Percentiles rank a stretch among this genome's conserved stretches.
Conservation (phyloP, 2,113 vertebrate species). For the Nesospiza acunhae region DNA sequence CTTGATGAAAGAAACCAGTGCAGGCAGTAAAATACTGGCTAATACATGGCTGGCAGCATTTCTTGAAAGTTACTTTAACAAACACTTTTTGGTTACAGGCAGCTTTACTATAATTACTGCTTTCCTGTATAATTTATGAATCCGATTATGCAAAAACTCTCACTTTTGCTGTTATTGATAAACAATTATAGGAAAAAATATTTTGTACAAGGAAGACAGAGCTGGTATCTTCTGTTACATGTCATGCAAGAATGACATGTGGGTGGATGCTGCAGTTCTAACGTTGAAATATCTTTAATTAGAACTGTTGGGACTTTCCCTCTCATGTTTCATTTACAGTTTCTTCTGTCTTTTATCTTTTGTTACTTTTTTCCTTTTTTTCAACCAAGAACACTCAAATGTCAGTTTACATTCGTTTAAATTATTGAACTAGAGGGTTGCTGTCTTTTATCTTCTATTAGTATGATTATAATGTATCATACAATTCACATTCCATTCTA, state of each 20-base stretch:
- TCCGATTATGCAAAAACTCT: background rate
- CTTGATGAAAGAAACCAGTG: background rate
- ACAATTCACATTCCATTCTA: background rate
- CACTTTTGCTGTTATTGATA: conserved; percentile 17
- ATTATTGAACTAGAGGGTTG: background rate
- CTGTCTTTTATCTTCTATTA: background rate
- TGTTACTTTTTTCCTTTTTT: background rate
- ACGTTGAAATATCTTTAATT: conserved; percentile 5
- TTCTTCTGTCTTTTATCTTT: conserved; percentile 3
- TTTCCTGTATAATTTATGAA: background rate
- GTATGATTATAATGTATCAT: background rate
- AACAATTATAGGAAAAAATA: conserved; percentile 13
- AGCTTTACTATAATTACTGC: background rate
- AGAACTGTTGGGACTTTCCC: conserved; percentile 43
- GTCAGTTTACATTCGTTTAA: background rate
- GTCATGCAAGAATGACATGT: conserved; percentile 45
- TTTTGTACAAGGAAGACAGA: conserved; percentile 17
- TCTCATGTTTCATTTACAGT: conserved; percentile 2
- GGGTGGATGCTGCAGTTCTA: conserved; percentile 34
- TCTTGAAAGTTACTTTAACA: background rate
- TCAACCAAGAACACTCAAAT: background rate
- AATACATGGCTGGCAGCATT: background rate
- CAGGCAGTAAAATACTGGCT: background rate
- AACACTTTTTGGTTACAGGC: background rate
- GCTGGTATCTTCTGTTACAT: conserved; percentile 35